These are phyloP conservation scores for Calidris pygmaea DNA, from an alignment of 2,113 vertebrate genomes.

Conservation along the genomic window DNA sequence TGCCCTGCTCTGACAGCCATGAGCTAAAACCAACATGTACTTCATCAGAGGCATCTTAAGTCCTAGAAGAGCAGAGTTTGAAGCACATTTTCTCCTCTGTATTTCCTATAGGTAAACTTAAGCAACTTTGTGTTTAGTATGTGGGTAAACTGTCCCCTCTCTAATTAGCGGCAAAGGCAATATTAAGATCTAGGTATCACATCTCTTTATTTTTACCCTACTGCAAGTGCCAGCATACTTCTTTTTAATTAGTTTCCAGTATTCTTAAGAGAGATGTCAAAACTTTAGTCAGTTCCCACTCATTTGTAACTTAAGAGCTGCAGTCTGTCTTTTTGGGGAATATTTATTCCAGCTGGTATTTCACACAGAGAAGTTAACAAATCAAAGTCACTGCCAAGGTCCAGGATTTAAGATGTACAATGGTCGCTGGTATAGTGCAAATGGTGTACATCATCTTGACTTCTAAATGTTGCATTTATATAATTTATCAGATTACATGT, in stretches of 20 bases:
- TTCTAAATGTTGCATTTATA: constrained; percentile 64
- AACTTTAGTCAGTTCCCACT: not conserved
- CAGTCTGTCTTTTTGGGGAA: not conserved
- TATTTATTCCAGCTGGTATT: constrained; percentile 2
- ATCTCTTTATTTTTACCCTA: not conserved
- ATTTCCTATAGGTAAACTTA: not conserved
- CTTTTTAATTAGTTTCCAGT: not conserved
- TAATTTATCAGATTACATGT: constrained; percentile 63
- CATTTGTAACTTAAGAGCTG: not conserved
- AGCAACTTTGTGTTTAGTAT: not conserved
- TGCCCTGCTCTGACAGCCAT: not conserved
- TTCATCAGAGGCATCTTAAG: not conserved
- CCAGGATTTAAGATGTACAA: not conserved
- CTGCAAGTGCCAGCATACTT: not conserved
- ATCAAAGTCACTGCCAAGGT: not conserved
- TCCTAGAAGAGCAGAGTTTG: not conserved
- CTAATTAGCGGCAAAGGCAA: not conserved
- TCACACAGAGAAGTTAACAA: constrained; percentile 10
- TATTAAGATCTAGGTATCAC: not conserved
- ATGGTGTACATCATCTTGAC: constrained; percentile 15
- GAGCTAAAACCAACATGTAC: not conserved
- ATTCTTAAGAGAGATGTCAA: constrained; percentile 13
- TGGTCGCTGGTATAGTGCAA: not conserved
- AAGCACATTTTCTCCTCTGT: not conserved
- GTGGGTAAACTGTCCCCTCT: not conserved